Evolutionary conservation across 2,797 vertebrate genomes (phyloP), one percentile per base, ranked within the genome.

Genomic region (Coranthus polyacanthus): DNA sequence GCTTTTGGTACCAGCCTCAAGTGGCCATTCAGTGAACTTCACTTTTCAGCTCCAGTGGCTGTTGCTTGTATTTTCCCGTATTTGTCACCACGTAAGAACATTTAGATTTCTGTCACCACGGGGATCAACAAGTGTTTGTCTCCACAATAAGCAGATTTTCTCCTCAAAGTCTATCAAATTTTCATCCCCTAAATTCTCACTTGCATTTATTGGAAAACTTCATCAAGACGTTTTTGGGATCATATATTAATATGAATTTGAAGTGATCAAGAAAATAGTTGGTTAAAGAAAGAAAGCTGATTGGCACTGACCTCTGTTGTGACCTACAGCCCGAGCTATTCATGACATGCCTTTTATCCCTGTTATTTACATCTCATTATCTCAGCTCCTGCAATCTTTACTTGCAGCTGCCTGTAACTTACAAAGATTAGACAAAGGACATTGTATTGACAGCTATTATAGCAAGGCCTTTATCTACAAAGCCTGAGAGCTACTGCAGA

Each of bases 381-480:
- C 12, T 67, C 22, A 21, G 50, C 44, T 58, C 15, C 24, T 39
- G 43, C 50, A 69, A 77, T 87, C 81, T 79, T 51, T 8, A 29
- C 53, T 34, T 4, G 7, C 78, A 80, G 72, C 46, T 52, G 67
- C 44, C 53, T 54, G 18, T 58, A 70, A 73, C 20, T 47, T 56
- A 68, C 51, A 62, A 52, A 62, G 45, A 68, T 68, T 16, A 42
- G 49, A 74, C 75, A 75, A 68, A 70, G 66, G 59, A 29, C 26
- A 10, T 57, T 17, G 37, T 57, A 52, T 60, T 34, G 58, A 39
- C 52, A 24, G 44, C 44, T 44, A 15, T 49, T 53, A 63, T 57
- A 72, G 68, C 24, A 26, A 68, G 21, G 63, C 39, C 55, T 88
- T 85, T 70, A 80, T 89, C 66, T 81, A 2, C 16, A 26, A 15